Percentiles rank a stretch among this genome's conserved stretches.
These are phyloP conservation scores for Otus sunia DNA, from an alignment of 2,113 vertebrate species.

Conservation along the genomic window DNA sequence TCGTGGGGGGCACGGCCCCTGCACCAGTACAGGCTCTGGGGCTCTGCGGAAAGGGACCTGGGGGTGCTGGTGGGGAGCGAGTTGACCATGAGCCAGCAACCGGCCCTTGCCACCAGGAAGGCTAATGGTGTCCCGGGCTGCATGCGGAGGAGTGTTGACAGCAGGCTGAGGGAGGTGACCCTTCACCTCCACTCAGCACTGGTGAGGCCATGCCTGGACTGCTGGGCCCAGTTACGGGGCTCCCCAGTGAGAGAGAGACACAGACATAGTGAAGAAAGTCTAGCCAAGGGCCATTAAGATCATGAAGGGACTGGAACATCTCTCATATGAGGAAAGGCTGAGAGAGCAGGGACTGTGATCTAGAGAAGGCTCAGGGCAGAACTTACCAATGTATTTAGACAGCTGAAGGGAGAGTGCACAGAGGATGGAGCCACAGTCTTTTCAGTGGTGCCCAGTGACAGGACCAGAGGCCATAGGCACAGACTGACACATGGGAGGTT, in stretches of 20 bases:
- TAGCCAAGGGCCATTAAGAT: neutral
- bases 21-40: neutral
- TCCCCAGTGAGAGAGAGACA: neutral
- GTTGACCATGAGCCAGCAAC: fast-evolving
- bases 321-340: neutral
- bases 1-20: neutral
- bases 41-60: neutral
- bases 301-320: no score
- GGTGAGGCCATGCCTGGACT: neutral
- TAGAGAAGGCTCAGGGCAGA: neutral
- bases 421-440: neutral
- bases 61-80: neutral
- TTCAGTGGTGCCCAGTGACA: no score
- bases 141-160: neutral
- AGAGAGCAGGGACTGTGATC: neutral
- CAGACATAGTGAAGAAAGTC: no score
- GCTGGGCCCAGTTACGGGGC: no score
- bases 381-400: no score
- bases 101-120: neutral
- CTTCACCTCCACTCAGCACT: no score
- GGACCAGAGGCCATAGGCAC: neutral
- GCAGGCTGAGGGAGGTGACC: neutral
- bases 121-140: fast-evolving
- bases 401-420: neutral
- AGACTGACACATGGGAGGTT: neutral